Percentiles rank a stretch among this genome's conserved stretches.
Conservation (phyloP, 2,797 vertebrate species). For the Tiaroga cobitis region DNA sequence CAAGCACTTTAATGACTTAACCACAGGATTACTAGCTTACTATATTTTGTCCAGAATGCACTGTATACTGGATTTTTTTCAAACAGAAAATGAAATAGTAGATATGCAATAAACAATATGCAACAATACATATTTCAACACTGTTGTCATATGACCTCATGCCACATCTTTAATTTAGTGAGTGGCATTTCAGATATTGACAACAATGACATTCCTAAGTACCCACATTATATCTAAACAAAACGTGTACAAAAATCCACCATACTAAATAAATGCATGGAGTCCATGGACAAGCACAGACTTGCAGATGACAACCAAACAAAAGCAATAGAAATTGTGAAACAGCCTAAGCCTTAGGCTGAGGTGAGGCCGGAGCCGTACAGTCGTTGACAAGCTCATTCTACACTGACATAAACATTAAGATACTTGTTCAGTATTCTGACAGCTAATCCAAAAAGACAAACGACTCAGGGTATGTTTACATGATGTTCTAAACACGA, state of each 20-base stretch:
- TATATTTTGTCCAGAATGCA: not conserved
- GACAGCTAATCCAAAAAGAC: too few species aligned
- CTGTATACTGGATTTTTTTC: not conserved
- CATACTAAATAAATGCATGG: too few species aligned
- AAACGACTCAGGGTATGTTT: too few species aligned
- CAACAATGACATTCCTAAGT: too few species aligned
- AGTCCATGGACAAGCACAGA: not conserved
- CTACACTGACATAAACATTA: too few species aligned
- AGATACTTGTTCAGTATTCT: too few species aligned
- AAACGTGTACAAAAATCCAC: too few species aligned
- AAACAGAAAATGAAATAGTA: not conserved
- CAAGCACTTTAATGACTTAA: constrained; percentile 49
- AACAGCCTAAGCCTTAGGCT: not conserved
- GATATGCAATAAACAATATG: not conserved
- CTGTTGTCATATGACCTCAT: not conserved
- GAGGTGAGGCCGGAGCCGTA: too few species aligned
- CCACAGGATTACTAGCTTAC: not conserved
- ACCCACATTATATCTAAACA: too few species aligned
- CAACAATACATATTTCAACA: not conserved
- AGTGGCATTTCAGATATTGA: not conserved
- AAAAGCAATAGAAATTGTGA: not conserved
- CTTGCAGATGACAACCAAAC: not conserved
- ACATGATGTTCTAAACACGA: too few species aligned
- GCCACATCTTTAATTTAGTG: not conserved
- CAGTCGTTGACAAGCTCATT: too few species aligned